Conservation (phyloP, 2,113 vertebrate species). For the Pungitius pungitius region DNA sequence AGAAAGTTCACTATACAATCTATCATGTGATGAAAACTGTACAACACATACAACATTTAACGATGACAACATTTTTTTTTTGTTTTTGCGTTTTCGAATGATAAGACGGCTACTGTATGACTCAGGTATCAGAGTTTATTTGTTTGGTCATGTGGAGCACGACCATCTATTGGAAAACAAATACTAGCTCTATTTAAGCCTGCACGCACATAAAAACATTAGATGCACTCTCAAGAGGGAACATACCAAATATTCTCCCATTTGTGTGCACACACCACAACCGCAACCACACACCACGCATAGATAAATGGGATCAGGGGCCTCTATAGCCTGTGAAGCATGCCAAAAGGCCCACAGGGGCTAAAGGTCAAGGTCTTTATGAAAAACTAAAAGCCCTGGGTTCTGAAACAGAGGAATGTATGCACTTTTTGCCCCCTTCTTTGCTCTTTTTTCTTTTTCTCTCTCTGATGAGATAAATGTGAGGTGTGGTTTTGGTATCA, state of each 20-base stretch:
- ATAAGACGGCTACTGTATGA: background rate
- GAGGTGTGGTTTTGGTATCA: conserved; percentile 18
- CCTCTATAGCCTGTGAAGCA: conserved; percentile 74
- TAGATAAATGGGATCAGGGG: conserved; percentile 79
- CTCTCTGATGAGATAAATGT: background rate
- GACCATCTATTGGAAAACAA: background rate
- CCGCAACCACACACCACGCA: conserved; percentile 18
- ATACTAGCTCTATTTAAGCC: background rate
- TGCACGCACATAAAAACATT: background rate
- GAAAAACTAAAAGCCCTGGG: conserved; percentile 43
- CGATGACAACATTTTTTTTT: background rate
- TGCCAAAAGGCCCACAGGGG: conserved; percentile 76
- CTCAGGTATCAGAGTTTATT: background rate
- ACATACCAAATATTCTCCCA: background rate
- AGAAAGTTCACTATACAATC: conserved; percentile 9
- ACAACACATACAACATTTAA: background rate
- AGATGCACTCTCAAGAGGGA: conserved; percentile 3
- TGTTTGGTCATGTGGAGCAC: background rate
- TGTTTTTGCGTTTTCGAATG: background rate
- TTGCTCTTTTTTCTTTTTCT: conserved; percentile 7
- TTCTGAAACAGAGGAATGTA: conserved; percentile 30
- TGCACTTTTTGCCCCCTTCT: conserved; percentile 15
- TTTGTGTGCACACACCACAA: conserved; percentile 1
- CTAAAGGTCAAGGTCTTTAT: conserved; percentile 84
- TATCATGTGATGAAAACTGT: conserved; percentile 1